These are phyloP conservation scores for Bagarius yarrelli DNA, from an alignment of 2,113 vertebrate species.

Conservation along the genomic window DNA sequence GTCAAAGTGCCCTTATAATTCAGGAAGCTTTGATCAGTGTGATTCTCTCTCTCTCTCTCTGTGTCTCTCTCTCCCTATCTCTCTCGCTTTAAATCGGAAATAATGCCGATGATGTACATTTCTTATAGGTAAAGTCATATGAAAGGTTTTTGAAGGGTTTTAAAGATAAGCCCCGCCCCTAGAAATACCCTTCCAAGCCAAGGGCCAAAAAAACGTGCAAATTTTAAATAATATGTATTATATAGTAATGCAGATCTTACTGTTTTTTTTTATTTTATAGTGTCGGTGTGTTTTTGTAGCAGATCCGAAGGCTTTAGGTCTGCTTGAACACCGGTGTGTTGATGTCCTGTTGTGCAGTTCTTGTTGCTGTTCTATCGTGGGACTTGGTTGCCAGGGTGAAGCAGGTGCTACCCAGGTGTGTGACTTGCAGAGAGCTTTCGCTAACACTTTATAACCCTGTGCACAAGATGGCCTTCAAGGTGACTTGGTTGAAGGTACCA, in stretches of 20 bases:
- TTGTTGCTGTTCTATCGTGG: slow-evolving; percentile 25
- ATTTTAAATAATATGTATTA: not conserved
- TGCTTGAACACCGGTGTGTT: not conserved
- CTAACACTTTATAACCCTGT: not conserved
- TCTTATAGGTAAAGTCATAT: not conserved
- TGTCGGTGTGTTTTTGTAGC: not conserved
- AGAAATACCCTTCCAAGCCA: not conserved
- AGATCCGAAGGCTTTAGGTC: not conserved
- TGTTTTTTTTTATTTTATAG: not conserved
- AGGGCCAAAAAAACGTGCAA: not conserved
- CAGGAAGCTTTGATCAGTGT: slow-evolving; percentile 13
- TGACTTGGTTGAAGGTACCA: not conserved
- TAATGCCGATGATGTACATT: not conserved
- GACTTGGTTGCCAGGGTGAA: slow-evolving; percentile 53
- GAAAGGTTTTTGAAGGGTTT: not conserved
- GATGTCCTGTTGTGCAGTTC: slow-evolving; percentile 11
- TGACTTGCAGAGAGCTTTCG: not conserved
- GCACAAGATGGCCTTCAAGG: not conserved
- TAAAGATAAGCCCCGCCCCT: not conserved
- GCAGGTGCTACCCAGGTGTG: slow-evolving; percentile 45
- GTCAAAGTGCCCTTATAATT: slow-evolving; percentile 21
- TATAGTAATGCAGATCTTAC: not conserved
- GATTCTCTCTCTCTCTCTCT: slow-evolving; percentile 16
- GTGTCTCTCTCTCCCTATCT: not conserved
- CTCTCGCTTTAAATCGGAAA: not conserved